These are phyloP conservation scores for Epinephelus fuscoguttatus DNA, from an alignment of 2,113 vertebrate species.

Conservation along the genomic window DNA sequence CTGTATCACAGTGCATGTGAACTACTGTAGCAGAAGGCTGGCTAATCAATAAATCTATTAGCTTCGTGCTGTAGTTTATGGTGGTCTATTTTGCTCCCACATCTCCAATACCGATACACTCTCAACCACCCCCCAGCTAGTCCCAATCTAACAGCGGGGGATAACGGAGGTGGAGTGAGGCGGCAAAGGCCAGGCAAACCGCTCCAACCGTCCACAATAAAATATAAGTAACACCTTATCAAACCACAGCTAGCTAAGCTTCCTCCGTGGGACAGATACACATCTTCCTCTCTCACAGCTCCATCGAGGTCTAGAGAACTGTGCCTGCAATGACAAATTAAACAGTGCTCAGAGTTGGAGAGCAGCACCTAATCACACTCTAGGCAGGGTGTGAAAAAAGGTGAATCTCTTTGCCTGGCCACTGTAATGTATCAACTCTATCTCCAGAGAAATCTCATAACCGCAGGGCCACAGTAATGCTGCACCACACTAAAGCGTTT, in stretches of 20 bases:
- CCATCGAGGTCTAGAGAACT: slow-evolving; percentile 36
- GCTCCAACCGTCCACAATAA: slow-evolving; percentile 16
- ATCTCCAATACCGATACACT: slow-evolving; percentile 43
- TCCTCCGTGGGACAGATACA: slow-evolving; percentile 32
- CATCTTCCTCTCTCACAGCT: slow-evolving; percentile 37
- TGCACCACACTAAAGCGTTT: not conserved
- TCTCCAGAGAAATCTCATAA: slow-evolving; percentile 59
- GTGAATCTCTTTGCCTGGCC: slow-evolving; percentile 23
- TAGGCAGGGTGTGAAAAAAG: slow-evolving; percentile 28
- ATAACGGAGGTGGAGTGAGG: slow-evolving; percentile 11
- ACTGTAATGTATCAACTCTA: slow-evolving; percentile 44
- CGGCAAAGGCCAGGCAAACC: slow-evolving; percentile 28
- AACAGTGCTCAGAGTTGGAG: slow-evolving; percentile 59
- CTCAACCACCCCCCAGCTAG: slow-evolving; percentile 8
- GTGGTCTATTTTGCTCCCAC: slow-evolving; percentile 54
- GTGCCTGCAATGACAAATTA: slow-evolving; percentile 66
- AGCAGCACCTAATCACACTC: slow-evolving; percentile 56
- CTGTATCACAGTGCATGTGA: slow-evolving; percentile 56
- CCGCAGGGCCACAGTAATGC: slow-evolving; percentile 12
- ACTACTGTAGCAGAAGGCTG: slow-evolving; percentile 30
- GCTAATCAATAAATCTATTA: slow-evolving; percentile 80
- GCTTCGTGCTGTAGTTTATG: slow-evolving; percentile 65
- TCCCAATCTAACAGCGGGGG: not conserved
- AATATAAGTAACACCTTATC: slow-evolving; percentile 52
- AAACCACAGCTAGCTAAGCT: slow-evolving; percentile 9